Evolutionary conservation across 2,888 invertebrate genomes (phyloP), one percentile per base, ranked within the genome.

Genomic region (Pachydiplax longipennis): DNA sequence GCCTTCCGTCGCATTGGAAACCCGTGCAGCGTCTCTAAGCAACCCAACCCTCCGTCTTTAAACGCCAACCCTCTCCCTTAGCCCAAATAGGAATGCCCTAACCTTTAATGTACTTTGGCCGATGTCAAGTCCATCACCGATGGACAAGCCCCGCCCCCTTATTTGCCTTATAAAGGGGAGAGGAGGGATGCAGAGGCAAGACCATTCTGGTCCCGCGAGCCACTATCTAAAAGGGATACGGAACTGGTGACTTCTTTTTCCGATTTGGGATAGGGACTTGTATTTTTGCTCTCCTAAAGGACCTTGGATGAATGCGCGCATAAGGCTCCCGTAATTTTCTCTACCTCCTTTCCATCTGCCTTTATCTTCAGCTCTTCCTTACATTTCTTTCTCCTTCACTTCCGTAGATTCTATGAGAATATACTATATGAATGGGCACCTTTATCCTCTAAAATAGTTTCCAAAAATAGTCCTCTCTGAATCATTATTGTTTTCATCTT

Each of bases 191-290:
- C n/a, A 3, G 80, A 10, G 80, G 6, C 10, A n/a, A 44, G 37
- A 44, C 82, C 82, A 40, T 25, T 31, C 25, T 73, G 65, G 65
- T 65, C 25, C 81, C 15, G 81, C 48, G 31, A 83, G 18, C 31
- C n/a, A 4, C 18, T 18, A 13, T 73, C 25, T 73, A 73, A 73
- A 40, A 61, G 61, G 37, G 61, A 35, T 87, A 61, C 37, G 58
- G 87, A 87, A 61, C 87, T 61, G 61, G 87, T 65, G 35, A 87
- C 58, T 35, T n/a, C 61, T 35, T 87, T 61, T 61, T 87, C 83
- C 87, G 87, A 87, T 87, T 87, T 87, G 37, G 87, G 61, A 87
- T 25, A 73, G 31, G 13, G 73, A 22, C 73, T 31, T 25, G 73
- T 13, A 73, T 31, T 73, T 73, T 73, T 31, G 73, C 73, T 73